These are phyloP conservation scores for Rhombomys opimus DNA, from an alignment of 2,113 vertebrate species.

Conservation along the genomic window DNA sequence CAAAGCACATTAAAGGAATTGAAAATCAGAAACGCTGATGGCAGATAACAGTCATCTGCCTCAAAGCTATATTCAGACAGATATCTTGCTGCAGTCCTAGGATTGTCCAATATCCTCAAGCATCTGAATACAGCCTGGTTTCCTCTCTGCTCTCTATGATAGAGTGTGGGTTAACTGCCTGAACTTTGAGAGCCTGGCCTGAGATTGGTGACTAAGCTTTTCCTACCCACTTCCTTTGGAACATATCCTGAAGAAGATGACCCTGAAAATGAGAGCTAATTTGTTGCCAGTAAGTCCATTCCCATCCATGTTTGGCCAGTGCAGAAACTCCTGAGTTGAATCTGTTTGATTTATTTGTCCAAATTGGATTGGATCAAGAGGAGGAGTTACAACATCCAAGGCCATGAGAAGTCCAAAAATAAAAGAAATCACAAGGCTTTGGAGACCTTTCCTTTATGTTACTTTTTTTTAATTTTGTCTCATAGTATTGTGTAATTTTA, in stretches of 20 bases:
- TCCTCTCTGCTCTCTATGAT: neutral
- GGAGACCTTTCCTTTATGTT: neutral
- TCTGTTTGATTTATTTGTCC: neutral
- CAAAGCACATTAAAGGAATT: neutral
- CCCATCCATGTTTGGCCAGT: neutral
- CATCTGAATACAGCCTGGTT: neutral
- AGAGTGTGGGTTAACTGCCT: neutral
- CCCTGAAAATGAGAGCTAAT: conserved; percentile 16
- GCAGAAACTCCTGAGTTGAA: conserved; percentile 20
- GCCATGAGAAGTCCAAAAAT: neutral
- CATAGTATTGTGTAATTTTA: conserved; percentile 7
- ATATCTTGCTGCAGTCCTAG: neutral
- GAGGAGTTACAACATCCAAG: neutral
- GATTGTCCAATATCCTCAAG: neutral
- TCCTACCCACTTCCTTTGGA: conserved; percentile 1
- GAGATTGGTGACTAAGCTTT: conserved; percentile 53
- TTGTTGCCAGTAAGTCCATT: conserved; percentile 47
- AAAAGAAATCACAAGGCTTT: conserved; percentile 5
- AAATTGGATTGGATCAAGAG: neutral
- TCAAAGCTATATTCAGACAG: neutral
- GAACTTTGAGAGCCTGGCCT: neutral
- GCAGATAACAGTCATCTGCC: neutral
- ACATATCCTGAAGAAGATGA: neutral
- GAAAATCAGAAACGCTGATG: conserved; percentile 7
- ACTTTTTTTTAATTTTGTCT: neutral